Conservation (phyloP, 2,888 invertebrate genomes). For the Archaeoteleia sp. region DNA sequence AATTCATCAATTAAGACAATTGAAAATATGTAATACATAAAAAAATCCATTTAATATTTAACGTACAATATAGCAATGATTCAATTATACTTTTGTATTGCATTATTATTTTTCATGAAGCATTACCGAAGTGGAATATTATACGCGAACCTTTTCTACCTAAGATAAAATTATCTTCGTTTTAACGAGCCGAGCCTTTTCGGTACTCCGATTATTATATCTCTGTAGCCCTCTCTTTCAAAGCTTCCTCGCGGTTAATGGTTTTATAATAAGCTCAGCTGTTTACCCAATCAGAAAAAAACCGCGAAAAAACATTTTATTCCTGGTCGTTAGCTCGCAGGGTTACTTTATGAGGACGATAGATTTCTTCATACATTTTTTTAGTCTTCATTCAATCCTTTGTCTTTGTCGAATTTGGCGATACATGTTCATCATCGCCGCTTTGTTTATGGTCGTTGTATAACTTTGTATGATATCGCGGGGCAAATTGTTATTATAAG, state of each 20-base stretch:
- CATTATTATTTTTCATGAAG: constrained; percentile 17
- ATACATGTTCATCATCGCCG: not conserved
- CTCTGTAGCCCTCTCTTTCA: constrained; percentile 30
- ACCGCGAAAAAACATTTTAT: constrained; percentile 47
- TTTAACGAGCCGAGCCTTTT: constrained; percentile 51
- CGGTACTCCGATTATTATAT: constrained; percentile 50
- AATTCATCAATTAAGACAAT: no score
- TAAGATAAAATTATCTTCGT: constrained; percentile 44
- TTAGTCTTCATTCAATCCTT: constrained; percentile 10
- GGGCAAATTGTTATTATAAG: no score
- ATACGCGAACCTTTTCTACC: constrained; percentile 34
- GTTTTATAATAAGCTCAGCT: constrained; percentile 66
- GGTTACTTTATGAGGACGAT: constrained; percentile 24
- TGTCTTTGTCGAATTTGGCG: constrained; percentile 15
- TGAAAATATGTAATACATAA: not conserved
- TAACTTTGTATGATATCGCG: no score
- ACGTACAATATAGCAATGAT: constrained; percentile 4
- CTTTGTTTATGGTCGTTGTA: no score
- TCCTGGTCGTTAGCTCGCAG: constrained; percentile 50
- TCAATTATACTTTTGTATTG: constrained; percentile 18
- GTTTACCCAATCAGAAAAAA: constrained; percentile 56
- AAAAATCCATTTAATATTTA: not conserved
- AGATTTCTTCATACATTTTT: constrained; percentile 34
- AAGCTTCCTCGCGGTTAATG: constrained; percentile 56
- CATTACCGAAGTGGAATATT: constrained; percentile 24